Evolutionary conservation across 2,888 invertebrate species (phyloP).

Genomic region (Lycaena phlaeas): DNA sequence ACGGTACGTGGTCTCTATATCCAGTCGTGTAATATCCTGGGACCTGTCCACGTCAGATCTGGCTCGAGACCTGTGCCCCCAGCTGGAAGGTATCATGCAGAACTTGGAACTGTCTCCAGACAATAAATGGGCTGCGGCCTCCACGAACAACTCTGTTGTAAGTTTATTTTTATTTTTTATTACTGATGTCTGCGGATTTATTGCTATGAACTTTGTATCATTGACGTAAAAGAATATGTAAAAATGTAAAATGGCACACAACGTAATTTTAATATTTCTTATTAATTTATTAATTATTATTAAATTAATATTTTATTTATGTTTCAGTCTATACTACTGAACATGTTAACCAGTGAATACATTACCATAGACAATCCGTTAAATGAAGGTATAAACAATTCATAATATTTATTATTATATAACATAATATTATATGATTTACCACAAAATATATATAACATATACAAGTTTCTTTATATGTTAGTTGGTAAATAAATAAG

Average conservation of each 20-base stretch:
- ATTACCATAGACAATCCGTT: conserved; percentile 89
- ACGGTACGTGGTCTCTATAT: conserved; percentile 95
- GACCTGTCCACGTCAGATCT: conserved; percentile 96
- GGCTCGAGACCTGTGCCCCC: conserved; percentile 91
- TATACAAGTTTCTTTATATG: no score
- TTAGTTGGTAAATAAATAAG: no score
- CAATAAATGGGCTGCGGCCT: conserved; percentile 96
- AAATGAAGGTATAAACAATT: conserved; percentile 74
- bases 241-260: no score
- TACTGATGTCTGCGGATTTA: not conserved
- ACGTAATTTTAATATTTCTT: no score
- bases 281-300: no score
- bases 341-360: conserved; percentile 95
- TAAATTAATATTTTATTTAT: no score
- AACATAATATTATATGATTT: no score
- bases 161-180: conserved; percentile 16
- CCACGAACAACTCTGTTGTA: conserved; percentile 95
- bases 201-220: no score
- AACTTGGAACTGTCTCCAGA: conserved; percentile 93
- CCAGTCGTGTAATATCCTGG: conserved; percentile 97
- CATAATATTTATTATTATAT: no score
- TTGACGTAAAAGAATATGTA: no score
- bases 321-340: conserved; percentile 86
- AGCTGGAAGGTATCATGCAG: conserved; percentile 96
- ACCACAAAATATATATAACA: no score